These are phyloP conservation scores for Oscheius sp. DNA, from an alignment of 2,888 invertebrate genomes.

Conservation along the genomic window DNA sequence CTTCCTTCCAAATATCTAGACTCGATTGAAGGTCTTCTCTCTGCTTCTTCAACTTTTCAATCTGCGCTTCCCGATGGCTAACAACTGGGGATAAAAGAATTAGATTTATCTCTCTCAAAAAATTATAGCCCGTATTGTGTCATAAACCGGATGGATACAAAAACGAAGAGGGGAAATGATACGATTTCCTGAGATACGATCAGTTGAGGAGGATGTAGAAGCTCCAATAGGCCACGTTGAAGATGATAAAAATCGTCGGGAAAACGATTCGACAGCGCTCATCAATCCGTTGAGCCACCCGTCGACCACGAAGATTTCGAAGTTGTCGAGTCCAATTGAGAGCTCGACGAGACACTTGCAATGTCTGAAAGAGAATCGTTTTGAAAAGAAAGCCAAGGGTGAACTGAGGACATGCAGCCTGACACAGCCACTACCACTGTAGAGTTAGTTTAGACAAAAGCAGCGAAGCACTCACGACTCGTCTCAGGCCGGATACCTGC, in stretches of 20 bases:
- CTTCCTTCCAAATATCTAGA: neutral
- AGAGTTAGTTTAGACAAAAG: neutral
- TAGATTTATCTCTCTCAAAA: no score
- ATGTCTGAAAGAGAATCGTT: constrained; percentile 37
- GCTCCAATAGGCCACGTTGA: constrained; percentile 67
- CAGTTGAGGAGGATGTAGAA: constrained; percentile 57
- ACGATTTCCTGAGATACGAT: constrained; percentile 22
- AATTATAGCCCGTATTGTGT: constrained; percentile 5
- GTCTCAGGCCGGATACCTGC: constrained; percentile 56
- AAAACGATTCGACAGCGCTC: constrained; percentile 64
- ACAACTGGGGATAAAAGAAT: no score
- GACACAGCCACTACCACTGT: neutral
- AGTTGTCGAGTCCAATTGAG: constrained; percentile 60
- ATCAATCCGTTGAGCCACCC: constrained; percentile 66
- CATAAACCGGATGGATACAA: neutral
- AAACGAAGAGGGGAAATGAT: constrained; percentile 5
- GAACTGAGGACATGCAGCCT: neutral
- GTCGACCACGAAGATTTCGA: constrained; percentile 62
- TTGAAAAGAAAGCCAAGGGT: neutral
- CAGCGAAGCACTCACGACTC: constrained; percentile 46
- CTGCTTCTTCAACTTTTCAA: constrained; percentile 1
- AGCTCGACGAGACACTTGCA: constrained; percentile 60
- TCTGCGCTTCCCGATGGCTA: neutral
- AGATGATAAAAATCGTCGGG: constrained; percentile 63
- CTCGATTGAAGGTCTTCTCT: neutral